These are phyloP conservation scores for Campylomormyrus tamandua DNA, from an alignment of 2,113 vertebrate genomes.

Conservation along the genomic window DNA sequence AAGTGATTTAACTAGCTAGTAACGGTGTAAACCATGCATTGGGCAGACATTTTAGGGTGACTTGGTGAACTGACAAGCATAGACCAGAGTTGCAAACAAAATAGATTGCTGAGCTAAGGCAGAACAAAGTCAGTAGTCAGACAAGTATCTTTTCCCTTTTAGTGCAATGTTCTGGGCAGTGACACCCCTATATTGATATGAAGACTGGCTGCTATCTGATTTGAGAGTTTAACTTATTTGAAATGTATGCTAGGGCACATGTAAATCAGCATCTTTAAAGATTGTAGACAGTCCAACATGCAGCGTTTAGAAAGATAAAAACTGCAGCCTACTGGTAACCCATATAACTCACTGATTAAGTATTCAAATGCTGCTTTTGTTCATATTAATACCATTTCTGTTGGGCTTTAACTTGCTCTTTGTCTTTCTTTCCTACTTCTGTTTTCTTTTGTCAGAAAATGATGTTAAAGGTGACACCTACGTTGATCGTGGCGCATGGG, in stretches of 20 bases:
- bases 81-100: neutral
- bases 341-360: no score
- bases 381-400: neutral
- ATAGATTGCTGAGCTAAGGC: neutral
- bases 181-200: neutral
- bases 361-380: neutral
- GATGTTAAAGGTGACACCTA: neutral
- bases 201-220: neutral
- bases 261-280: neutral
- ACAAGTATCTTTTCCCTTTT: neutral
- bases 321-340: no score
- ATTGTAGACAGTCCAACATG: no score
- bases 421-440: neutral
- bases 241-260: neutral
- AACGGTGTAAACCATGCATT: neutral
- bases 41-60: neutral
- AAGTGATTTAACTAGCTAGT: neutral
- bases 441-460: neutral
- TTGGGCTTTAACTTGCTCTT: neutral
- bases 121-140: neutral
- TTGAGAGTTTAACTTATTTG: neutral
- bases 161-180: neutral
- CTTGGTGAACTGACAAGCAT: neutral
- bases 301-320: no score
- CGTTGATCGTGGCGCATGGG: neutral